Evolutionary conservation across 2,113 vertebrate species (phyloP).

Genomic region (Probosciger aterrimus): DNA sequence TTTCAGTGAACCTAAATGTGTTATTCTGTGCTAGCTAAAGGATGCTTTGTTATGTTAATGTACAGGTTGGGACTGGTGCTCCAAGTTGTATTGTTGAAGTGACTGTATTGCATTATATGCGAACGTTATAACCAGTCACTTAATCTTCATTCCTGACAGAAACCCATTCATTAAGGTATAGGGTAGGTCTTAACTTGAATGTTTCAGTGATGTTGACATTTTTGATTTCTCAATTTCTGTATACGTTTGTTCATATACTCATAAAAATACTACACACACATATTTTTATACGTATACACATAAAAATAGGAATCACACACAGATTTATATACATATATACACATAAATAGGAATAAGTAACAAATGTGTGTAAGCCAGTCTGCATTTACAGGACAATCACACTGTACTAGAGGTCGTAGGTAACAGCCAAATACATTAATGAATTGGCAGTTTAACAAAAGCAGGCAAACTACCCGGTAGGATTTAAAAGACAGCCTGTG

Average conservation of each 20-base stretch:
- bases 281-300: background rate
- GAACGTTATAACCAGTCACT: background rate
- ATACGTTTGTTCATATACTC: background rate
- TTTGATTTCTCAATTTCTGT: background rate
- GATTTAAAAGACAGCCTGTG: background rate
- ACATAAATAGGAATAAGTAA: background rate
- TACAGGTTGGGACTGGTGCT: background rate
- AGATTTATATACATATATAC: background rate
- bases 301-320: background rate
- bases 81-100: background rate
- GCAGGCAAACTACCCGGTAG: background rate
- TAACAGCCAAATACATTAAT: background rate
- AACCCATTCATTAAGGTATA: background rate
- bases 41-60: conserved; percentile 8
- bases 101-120: background rate
- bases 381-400: background rate
- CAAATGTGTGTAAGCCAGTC: background rate
- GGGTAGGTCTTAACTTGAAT: background rate
- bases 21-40: background rate
- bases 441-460: background rate
- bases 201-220: background rate
- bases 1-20: background rate
- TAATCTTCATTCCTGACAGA: background rate
- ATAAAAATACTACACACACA: background rate
- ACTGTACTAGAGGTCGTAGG: background rate